Evolutionary conservation across 2,113 vertebrate species (phyloP), one percentile per base, ranked within the genome.

Genomic region (Athene noctua): DNA sequence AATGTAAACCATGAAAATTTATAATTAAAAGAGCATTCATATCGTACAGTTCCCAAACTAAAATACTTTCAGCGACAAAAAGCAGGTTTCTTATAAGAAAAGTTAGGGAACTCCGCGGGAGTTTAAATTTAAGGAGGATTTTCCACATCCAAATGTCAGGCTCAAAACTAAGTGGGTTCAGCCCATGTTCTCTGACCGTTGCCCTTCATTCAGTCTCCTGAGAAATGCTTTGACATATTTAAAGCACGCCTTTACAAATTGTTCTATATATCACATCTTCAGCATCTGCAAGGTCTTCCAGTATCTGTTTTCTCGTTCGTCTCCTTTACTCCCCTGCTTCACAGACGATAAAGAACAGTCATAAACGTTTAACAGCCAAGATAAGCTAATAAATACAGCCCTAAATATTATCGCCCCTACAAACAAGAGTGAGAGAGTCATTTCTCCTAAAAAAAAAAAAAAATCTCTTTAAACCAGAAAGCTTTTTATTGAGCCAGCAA

Each of bases 331-430:
- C 83, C 84, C 67, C 90, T 94, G 88, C 68, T 94, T 93, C 97
- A 89, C 34, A 38, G 86, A 77, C 17, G 3, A 97, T 96, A 97
- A 98, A 98, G 59, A 96, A 95, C 75, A 70, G 89, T 90, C 95
- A 96, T 98, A 97, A 97, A 97, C n/a, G 5, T 94, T 98, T 94
- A 97, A 95, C 42, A 51, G 92, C 93, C 80, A 96, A 97, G 96
- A 98, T 97, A 97, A 97, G 88, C 92, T 97, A 97, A 97, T 98
- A 97, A 98, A 98, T 96, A 97, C 25, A 91, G 80, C 52, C 91
- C 55, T 96, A 97, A 98, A 97, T 97, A 97, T 85, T 94, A 97
- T 82, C 63, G 2, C 34, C 58, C 67, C 93, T 85, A 84, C 94
- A 96, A 94, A 94, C 70, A 95, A 96, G 36, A 97, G 77, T 2